These are phyloP conservation scores for Burhinus oedicnemus DNA, from an alignment of 2,113 vertebrate species.

Conservation along the genomic window DNA sequence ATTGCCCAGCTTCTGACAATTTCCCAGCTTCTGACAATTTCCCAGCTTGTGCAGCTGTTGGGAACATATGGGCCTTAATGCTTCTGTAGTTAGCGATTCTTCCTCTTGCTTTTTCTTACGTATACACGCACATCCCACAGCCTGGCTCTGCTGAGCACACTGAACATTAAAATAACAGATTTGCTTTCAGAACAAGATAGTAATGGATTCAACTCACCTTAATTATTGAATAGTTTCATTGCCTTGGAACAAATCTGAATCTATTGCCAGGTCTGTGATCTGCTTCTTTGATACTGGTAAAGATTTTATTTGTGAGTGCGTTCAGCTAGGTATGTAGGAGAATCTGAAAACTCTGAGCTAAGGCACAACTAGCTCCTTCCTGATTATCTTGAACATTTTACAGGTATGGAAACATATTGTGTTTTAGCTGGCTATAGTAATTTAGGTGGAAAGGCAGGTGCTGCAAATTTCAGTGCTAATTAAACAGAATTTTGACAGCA, in stretches of 20 bases:
- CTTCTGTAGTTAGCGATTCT: not conserved
- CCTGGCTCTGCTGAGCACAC: not conserved
- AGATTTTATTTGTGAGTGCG: not conserved
- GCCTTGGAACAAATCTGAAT: not conserved
- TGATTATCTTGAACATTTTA: not conserved
- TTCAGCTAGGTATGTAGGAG: not conserved
- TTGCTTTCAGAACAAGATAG: not conserved
- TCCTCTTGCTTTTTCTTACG: not conserved
- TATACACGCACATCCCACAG: not conserved
- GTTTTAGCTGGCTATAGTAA: not conserved
- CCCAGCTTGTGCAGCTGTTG: not conserved
- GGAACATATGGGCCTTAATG: conserved; percentile 1
- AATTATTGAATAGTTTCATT: not conserved
- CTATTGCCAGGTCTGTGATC: not conserved
- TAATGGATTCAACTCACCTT: not conserved
- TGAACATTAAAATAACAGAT: not conserved
- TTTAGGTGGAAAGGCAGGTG: not conserved
- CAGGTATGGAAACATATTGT: not conserved
- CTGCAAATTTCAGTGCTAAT: conserved; percentile 13
- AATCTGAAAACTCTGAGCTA: not conserved
- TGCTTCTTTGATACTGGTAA: not conserved
- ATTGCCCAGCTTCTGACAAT: not conserved
- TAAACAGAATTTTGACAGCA: conserved; percentile 1
- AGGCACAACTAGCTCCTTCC: not conserved
- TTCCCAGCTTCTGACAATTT: not conserved